phyloP scores from a whole-genome alignment of 1,140 invertebrate genomes.

The Augochlora pura region DNA sequence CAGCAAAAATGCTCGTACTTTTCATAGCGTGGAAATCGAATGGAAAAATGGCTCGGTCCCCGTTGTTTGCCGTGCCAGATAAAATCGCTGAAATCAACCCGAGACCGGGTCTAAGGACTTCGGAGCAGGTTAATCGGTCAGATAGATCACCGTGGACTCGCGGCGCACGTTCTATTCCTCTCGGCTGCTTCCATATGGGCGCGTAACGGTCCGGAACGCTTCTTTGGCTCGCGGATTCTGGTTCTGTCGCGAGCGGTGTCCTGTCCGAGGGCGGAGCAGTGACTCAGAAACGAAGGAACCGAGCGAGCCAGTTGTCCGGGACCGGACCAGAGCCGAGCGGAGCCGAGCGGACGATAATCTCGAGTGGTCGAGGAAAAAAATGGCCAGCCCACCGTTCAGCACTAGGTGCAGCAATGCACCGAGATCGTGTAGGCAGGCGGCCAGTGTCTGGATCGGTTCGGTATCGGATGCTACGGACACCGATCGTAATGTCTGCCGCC shows the following conservation, averaged over 20 bases:
- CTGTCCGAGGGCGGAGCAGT: conserved; percentile 53
- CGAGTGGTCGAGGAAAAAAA: conserved; percentile 54
- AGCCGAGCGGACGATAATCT: conserved; percentile 48
- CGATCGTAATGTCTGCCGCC: conserved; percentile 54
- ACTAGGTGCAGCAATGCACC: conserved; percentile 43
- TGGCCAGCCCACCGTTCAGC: conserved; percentile 52
- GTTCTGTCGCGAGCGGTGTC: conserved; percentile 4
- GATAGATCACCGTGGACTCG: too few species aligned
- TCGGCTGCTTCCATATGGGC: neutral
- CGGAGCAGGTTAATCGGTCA: too few species aligned
- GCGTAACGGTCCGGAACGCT: conserved; percentile 17
- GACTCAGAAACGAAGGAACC: conserved; percentile 54
- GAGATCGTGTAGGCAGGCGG: conserved; percentile 53
- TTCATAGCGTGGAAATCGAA: too few species aligned
- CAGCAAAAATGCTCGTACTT: too few species aligned
- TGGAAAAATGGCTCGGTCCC: too few species aligned
- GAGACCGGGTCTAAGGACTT: too few species aligned
- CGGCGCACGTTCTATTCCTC: too few species aligned
- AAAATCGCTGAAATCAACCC: too few species aligned
- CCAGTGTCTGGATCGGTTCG: conserved; percentile 32
- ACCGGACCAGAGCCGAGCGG: conserved; percentile 7
- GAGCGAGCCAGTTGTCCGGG: conserved; percentile 23
- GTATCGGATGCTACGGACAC: conserved; percentile 56
- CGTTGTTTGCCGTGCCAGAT: too few species aligned
- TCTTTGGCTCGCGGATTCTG: conserved; percentile 1